phyloP scores from a whole-genome alignment of 1,140 invertebrate species.

The Ridgeia piscesae region DNA sequence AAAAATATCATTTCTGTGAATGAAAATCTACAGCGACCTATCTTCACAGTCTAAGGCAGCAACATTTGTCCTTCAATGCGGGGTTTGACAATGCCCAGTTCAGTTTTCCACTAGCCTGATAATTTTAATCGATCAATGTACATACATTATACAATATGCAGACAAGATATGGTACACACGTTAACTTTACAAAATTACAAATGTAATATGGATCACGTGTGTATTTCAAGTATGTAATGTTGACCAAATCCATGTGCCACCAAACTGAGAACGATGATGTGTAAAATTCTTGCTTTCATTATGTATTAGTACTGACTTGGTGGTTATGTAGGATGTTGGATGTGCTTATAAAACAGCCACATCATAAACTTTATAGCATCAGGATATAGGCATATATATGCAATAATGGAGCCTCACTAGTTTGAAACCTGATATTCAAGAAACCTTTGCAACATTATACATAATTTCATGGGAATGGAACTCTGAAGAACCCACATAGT shows the following conservation, averaged over 20 bases:
- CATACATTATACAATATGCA: background rate
- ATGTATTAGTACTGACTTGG: background rate
- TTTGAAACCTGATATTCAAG: too few species aligned
- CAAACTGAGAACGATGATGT: background rate
- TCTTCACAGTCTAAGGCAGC: background rate
- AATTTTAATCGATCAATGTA: background rate
- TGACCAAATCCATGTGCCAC: background rate
- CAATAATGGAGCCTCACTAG: background rate
- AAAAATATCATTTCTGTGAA: constrained; percentile 1
- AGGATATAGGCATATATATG: background rate
- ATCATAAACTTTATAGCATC: background rate
- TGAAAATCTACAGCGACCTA: background rate
- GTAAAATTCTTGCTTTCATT: background rate
- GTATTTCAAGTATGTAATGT: background rate
- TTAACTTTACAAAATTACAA: background rate
- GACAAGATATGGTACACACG: background rate
- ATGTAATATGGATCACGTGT: too few species aligned
- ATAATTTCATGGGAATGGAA: too few species aligned
- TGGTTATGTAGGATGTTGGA: background rate
- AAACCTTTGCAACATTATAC: too few species aligned
- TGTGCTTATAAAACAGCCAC: background rate
- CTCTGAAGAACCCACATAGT: too few species aligned
- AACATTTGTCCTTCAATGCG: background rate
- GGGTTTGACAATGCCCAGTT: background rate
- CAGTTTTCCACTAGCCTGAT: background rate